phyloP scores from a whole-genome alignment of 2,113 vertebrate genomes.

The Corvus moneduloides region DNA sequence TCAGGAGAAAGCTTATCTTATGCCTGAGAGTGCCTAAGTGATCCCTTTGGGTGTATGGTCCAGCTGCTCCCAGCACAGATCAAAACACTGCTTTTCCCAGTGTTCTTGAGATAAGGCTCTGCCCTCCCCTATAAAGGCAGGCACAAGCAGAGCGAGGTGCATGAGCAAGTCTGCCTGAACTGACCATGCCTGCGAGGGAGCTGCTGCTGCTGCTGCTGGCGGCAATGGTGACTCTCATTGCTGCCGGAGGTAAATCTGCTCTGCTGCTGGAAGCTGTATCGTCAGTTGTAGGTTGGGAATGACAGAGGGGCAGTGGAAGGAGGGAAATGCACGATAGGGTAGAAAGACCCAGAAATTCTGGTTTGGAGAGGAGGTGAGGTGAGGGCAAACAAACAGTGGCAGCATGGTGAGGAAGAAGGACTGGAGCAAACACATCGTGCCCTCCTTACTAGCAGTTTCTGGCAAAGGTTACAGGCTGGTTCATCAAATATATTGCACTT shows the following conservation, averaged over 20 bases:
- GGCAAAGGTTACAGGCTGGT: background rate
- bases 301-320: accelerated
- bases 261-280: background rate
- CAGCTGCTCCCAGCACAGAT: background rate
- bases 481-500: background rate
- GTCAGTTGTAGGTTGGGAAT: accelerated
- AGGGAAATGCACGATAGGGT: background rate
- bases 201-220: background rate
- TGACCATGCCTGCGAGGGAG: background rate
- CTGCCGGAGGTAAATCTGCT: background rate
- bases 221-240: accelerated
- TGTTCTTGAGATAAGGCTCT: background rate
- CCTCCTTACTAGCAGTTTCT: background rate
- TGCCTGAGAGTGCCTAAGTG: background rate
- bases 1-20: background rate
- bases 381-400: background rate
- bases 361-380: background rate
- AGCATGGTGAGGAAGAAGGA: background rate
- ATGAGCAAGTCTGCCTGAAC: accelerated
- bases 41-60: background rate
- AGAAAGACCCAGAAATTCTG: background rate
- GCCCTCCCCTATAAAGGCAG: background rate
- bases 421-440: accelerated
- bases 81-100: slow-evolving; percentile 41
- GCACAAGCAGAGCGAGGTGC: accelerated